Evolutionary conservation across 2,113 vertebrate genomes (phyloP).

Genomic region (Cinclus mexicanus): DNA sequence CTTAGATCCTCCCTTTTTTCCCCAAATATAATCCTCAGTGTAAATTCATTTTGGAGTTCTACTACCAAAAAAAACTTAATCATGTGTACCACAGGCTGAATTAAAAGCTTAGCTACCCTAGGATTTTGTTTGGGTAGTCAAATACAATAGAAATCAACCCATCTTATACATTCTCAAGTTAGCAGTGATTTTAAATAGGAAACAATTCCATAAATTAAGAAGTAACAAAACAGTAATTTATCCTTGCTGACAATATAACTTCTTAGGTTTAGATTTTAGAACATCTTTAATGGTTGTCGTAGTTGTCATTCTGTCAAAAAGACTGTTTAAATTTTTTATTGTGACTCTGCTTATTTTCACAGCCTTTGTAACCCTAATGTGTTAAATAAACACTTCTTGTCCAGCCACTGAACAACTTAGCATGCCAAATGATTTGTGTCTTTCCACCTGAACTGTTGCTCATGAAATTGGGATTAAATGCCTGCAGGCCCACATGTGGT

Average conservation of each 20-base stretch:
- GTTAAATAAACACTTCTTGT: slow-evolving; percentile 41
- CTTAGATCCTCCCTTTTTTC: not conserved
- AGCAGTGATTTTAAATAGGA: not conserved
- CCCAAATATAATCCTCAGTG: not conserved
- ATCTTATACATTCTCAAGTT: not conserved
- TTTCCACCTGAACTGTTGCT: slow-evolving; percentile 36
- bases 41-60: not conserved
- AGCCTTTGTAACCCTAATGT: slow-evolving; percentile 10
- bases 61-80: not conserved
- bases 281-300: not conserved
- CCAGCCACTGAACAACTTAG: slow-evolving; percentile 20
- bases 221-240: not conserved
- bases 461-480: not conserved
- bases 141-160: not conserved
- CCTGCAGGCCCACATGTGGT: not conserved
- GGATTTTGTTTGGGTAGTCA: not conserved
- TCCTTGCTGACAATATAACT: rapidly evolving
- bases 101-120: not conserved
- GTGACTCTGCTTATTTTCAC: slow-evolving; percentile 1
- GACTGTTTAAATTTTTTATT: not conserved
- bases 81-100: not conserved
- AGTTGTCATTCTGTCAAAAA: not conserved
- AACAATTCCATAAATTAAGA: not conserved
- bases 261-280: not conserved
- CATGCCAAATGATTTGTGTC: slow-evolving; percentile 1